Base-by-base conservation (phyloP, 2,888 invertebrate species). In the Loripinus fragilis region DNA sequence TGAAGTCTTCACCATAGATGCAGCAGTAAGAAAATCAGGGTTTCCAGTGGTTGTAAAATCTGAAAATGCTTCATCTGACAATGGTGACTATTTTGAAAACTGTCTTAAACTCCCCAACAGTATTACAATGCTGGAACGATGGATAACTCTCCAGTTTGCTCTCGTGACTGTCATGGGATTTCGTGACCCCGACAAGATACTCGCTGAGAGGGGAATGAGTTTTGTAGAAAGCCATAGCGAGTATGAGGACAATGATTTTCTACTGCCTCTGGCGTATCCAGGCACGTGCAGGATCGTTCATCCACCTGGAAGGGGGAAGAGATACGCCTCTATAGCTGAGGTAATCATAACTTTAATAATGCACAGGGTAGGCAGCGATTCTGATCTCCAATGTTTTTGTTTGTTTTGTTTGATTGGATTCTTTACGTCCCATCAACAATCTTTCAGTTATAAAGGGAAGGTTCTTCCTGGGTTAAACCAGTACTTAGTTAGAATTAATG, bases 11-110 rank as follows among this genome's bases (percentile, higher is more conserved):
- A 5, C 30, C 33, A 60, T 60, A 12, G 60, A 30, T 5, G 3
- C 60, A 2, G 60, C 33, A 2, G 60, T 60, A 33, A 60, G 33
- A 17, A 60, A 60, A 33, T 60, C 3, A 7, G 60, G 60, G 17
- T 60, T 60, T 60, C 60, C 60, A 20, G 60, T 33, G 30, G 60
- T 60, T 3, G 33, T 60, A 33, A 60, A 60, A 60, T 60, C 60
- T 33, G 60, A 60, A 5, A 60, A 60, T 60, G 60, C 1, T 1
- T 33, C 12, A 8, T 23, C 30, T 17, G n/a, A n/a, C n/a, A n/a
- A n/a, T n/a, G n/a, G n/a, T n/a, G 60, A 60, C 8, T 60, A 33
- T 33, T 60, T 12, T 23, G n/a, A 60, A 20, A 17, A 60, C 17
- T 5, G n/a, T 17, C 33, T 17, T 30, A 60, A 60, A 33, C 20